Evolutionary conservation across 2,888 invertebrate species (phyloP).

Genomic region (Laothoe populi): DNA sequence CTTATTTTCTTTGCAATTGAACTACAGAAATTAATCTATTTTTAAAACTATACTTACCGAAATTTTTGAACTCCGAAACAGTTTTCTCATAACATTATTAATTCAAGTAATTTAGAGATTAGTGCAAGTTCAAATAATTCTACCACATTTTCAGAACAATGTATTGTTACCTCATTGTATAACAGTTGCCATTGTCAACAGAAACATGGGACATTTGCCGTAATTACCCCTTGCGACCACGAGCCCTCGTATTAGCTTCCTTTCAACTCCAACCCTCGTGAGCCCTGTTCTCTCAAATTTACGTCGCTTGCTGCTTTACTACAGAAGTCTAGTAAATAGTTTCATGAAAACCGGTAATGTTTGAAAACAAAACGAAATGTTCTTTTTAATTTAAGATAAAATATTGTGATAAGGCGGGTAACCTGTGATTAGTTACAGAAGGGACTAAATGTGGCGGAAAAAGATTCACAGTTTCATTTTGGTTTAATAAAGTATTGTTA

Average conservation of each 20-base stretch:
- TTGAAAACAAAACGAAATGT: constrained; percentile 10
- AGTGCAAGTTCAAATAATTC: constrained; percentile 42
- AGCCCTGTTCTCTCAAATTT: constrained; percentile 29
- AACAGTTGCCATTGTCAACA: constrained; percentile 61
- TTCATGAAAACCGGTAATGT: constrained; percentile 45
- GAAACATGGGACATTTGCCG: constrained; percentile 75
- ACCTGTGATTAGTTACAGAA: constrained; percentile 81
- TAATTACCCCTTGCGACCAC: constrained; percentile 74
- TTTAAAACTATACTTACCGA: too few species aligned
- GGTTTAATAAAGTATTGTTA: constrained; percentile 52
- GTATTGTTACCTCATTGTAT: constrained; percentile 37
- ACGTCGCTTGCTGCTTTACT: constrained; percentile 45
- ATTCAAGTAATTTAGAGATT: constrained; percentile 33
- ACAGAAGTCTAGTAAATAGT: background rate
- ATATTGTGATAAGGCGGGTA: constrained; percentile 57
- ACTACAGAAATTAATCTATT: too few species aligned
- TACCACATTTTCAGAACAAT: constrained; percentile 39
- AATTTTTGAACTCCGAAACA: background rate
- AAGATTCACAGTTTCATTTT: constrained; percentile 51
- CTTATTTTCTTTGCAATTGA: too few species aligned
- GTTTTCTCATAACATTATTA: background rate
- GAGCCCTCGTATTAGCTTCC: constrained; percentile 72
- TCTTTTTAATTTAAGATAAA: constrained; percentile 15
- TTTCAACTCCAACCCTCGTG: constrained; percentile 54
- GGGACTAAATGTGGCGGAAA: constrained; percentile 72